phyloP scores from a whole-genome alignment of 1,140 invertebrate genomes.

The Zeugodacus cucurbitae region DNA sequence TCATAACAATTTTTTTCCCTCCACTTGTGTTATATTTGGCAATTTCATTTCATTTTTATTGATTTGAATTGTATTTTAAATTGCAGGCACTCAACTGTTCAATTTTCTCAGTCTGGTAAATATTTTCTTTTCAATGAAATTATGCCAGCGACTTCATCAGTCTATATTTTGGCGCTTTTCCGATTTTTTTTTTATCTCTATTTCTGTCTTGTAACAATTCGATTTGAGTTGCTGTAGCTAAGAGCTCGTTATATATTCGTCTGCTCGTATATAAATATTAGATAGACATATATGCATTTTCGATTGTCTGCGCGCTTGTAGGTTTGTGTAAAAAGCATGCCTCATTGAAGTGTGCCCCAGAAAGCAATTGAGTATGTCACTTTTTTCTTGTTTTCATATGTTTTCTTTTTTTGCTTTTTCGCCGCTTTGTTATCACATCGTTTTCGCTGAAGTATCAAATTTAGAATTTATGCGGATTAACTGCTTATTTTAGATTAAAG shows the following conservation, averaged over 20 bases:
- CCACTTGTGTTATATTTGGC: neutral
- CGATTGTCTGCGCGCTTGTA: neutral
- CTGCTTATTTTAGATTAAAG: neutral
- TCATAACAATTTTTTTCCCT: neutral
- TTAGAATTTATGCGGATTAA: slow-evolving; percentile 17
- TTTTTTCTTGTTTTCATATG: neutral
- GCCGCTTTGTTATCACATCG: neutral
- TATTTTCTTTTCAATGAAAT: slow-evolving; percentile 10
- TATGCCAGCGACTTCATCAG: neutral
- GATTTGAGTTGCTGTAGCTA: neutral
- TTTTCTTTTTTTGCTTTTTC: neutral
- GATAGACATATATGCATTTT: neutral
- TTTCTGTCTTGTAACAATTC: neutral
- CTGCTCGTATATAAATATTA: neutral
- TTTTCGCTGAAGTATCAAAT: neutral
- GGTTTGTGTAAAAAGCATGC: neutral
- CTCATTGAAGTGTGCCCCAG: neutral
- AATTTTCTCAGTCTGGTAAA: slow-evolving; percentile 10
- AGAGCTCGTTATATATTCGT: neutral
- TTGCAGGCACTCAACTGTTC: neutral
- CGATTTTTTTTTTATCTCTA: neutral
- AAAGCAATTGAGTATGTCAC: neutral
- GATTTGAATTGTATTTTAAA: neutral
- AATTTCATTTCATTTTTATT: neutral
- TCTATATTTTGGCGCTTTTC: neutral